Base-by-base conservation (phyloP, 1,140 invertebrate genomes). In the Lamellibrachia luymesi region DNA sequence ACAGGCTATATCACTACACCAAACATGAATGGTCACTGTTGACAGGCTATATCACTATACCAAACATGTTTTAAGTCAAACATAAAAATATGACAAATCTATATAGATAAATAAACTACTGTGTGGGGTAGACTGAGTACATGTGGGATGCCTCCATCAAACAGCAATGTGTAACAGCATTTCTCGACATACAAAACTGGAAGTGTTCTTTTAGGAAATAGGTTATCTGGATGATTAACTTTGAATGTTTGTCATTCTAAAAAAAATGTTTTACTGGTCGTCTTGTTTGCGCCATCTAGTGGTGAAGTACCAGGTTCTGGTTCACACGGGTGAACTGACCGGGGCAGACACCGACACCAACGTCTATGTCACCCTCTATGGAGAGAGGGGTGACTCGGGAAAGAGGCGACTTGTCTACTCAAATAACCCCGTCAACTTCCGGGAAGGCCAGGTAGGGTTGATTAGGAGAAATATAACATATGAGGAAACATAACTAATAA, bases 281-380 rank as follows among this genome's bases (percentile, higher is more conserved):
- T 91, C 49, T 91, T 91, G 38, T 50, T 90, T 91, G 91, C 91
- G 4, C 25, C n/a, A 50, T 49, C 17, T 93, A 95, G 94, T 95
- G 89, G 90, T 94, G 51, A 96, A 96, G 92, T 96, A 96, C 93
- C 95, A 96, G 92, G 93, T 96, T 0, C 92, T 95, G 8, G 95
- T 96, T 6, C 94, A 94, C 90, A 96, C 96, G 49, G 96, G 96
- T 2, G 95, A 96, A 92, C 94, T 94, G 51, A 95, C 94, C 90
- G 95, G 95, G 56, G 95, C 95, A 49, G 96, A 96, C 10, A 94
- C 95, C 50, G 94, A 94, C 92, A 94, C 95, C 90, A 94, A 94
- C 90, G 94, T 95, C 27, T 95, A 92, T 91, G 90, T 95, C 50
- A 93, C 93, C 90, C 92, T 95, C 22, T 93, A 94, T 94, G 95